phyloP scores from a whole-genome alignment of 1,140 invertebrate species.

The Leptopilina boulardi region DNA sequence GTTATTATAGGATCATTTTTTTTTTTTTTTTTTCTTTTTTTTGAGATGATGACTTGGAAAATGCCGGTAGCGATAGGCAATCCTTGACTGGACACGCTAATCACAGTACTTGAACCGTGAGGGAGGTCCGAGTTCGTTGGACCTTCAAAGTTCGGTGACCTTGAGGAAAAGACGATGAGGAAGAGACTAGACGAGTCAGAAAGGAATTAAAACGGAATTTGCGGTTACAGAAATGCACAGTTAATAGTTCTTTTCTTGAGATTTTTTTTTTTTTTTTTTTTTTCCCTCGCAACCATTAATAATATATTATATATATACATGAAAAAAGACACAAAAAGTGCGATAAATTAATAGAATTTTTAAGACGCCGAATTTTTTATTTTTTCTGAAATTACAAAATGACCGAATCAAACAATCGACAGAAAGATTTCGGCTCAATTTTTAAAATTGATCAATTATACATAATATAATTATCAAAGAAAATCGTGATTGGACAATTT shows the following conservation, averaged over 20 bases:
- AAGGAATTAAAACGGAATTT: slow-evolving; percentile 18
- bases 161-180: slow-evolving; percentile 19
- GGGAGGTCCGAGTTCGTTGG: slow-evolving; percentile 20
- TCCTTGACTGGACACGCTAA: slow-evolving; percentile 27
- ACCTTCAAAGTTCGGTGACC: slow-evolving; percentile 32
- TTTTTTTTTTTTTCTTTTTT: background rate
- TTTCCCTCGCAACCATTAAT: background rate
- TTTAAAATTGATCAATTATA: no score
- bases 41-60: background rate
- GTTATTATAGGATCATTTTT: background rate
- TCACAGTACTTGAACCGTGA: slow-evolving; percentile 20
- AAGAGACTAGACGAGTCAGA: slow-evolving; percentile 1
- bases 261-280: background rate
- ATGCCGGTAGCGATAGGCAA: slow-evolving; percentile 13
- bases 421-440: no score
- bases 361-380: no score
- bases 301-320: no score
- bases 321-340: no score
- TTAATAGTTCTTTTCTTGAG: background rate
- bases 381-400: no score
- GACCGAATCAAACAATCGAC: no score
- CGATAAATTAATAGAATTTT: no score
- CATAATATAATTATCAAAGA: no score
- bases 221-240: slow-evolving; percentile 1
- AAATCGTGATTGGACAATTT: no score